phyloP scores from a whole-genome alignment of 2,797 vertebrate species.

The Micropoecilia bifurca region DNA sequence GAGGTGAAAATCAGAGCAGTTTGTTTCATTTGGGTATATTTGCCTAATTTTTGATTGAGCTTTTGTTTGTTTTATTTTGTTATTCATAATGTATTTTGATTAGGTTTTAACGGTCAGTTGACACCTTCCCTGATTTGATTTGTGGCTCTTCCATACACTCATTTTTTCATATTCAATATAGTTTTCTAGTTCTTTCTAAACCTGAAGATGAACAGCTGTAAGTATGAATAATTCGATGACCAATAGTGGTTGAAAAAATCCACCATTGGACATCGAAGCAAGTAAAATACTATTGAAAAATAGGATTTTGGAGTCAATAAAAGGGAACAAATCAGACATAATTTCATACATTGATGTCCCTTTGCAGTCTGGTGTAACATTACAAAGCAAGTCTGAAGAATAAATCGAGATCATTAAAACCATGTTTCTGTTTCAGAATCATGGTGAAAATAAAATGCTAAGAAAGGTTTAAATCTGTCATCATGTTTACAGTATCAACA shows the following conservation, averaged over 20 bases:
- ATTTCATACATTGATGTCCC: not conserved
- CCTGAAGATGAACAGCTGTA: not conserved
- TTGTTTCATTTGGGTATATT: not conserved
- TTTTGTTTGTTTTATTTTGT: not conserved
- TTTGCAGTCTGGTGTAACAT: not conserved
- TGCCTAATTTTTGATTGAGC: not conserved
- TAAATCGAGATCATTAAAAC: not conserved
- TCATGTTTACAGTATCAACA: conserved; percentile 27
- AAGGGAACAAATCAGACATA: not conserved
- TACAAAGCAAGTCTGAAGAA: not conserved
- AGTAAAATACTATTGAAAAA: not conserved
- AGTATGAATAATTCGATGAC: not conserved
- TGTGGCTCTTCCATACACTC: not conserved
- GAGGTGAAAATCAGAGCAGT: conserved; percentile 35
- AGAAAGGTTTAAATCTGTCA: conserved; percentile 16
- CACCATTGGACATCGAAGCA: not conserved
- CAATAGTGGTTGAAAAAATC: not conserved
- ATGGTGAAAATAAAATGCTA: not conserved
- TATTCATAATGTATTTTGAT: not conserved
- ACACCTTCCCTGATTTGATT: not conserved
- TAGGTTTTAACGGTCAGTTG: not conserved
- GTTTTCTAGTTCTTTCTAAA: too few species aligned
- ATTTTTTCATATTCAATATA: too few species aligned
- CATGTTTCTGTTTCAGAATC: not conserved
- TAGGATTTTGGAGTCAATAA: not conserved